Percentiles rank a stretch among this genome's conserved stretches.
Evolutionary conservation across 2,888 invertebrate species (phyloP).

Genomic region (Caenorhabditis sp.): DNA sequence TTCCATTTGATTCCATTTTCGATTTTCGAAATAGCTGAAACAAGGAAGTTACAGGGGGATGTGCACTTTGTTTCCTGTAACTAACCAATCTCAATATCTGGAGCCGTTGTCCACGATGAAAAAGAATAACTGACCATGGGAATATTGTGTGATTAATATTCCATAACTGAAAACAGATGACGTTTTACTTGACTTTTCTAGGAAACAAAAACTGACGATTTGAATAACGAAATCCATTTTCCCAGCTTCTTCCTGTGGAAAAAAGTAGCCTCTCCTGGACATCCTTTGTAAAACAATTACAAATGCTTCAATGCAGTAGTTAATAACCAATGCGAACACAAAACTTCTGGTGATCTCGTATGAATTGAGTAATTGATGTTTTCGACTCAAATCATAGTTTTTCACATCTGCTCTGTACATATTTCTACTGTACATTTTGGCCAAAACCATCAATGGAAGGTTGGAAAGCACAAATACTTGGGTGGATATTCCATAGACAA

Average conservation of each 20-base stretch:
- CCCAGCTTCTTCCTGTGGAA: background rate
- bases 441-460: conserved; percentile 12
- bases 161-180: conserved; percentile 25
- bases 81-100: conserved; percentile 7
- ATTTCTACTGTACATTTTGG: background rate
- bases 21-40: conserved; percentile 15
- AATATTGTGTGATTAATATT: conserved; percentile 37
- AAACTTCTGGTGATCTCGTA: conserved; percentile 41
- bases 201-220: conserved; percentile 16
- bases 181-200: background rate
- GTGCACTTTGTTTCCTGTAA: too few relatives aligned
- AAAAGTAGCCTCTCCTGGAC: conserved; percentile 10
- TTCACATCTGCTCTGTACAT: conserved; percentile 19
- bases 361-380: conserved; percentile 34
- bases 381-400: conserved; percentile 26
- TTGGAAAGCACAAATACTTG: conserved; percentile 12
- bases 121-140: conserved; percentile 38
- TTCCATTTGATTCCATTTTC: background rate
- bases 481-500: conserved; percentile 19
- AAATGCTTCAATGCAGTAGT: conserved; percentile 7
- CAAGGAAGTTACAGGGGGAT: background rate
- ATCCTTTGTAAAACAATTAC: background rate
- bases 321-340: conserved; percentile 15
- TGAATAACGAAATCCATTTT: conserved; percentile 31
- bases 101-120: conserved; percentile 28